Percentiles rank a stretch among this genome's conserved stretches.
Conservation (phyloP, 1,140 invertebrate genomes). For the Melanaphis sacchari region DNA sequence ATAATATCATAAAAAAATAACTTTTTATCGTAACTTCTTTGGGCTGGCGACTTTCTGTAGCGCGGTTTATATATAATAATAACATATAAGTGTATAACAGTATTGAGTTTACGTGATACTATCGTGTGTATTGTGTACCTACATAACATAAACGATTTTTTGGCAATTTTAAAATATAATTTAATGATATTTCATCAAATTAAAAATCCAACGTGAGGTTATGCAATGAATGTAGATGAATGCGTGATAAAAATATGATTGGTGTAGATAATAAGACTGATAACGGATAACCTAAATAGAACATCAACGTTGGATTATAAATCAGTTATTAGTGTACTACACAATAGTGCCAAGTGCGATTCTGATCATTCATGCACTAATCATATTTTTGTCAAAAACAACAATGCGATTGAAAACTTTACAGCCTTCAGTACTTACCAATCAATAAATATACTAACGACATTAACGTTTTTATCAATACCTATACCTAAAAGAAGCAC, state of each 20-base stretch:
- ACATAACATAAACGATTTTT: neutral
- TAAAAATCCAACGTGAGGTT: neutral
- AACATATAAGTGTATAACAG: neutral
- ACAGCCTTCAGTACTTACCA: neutral
- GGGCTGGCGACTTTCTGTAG: no score
- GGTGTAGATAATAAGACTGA: no score
- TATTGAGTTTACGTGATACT: neutral
- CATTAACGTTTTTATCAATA: neutral
- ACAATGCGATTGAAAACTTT: neutral
- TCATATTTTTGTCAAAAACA: neutral
- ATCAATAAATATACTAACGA: neutral
- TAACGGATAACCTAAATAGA: no score
- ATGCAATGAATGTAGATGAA: no score
- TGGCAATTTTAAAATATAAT: no score
- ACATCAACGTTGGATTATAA: no score
- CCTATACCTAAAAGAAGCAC: no score
- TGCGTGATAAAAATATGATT: no score
- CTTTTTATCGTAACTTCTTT: no score
- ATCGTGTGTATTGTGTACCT: neutral
- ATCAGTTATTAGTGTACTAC: neutral
- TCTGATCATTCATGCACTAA: neutral
- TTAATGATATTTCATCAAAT: neutral
- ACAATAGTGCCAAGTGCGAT: no score
- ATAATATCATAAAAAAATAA: no score
- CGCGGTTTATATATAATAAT: neutral